Percentiles rank a stretch among this genome's conserved stretches.
phyloP scores from a whole-genome alignment of 2,888 invertebrate genomes.

The Stenodema calcarata region DNA sequence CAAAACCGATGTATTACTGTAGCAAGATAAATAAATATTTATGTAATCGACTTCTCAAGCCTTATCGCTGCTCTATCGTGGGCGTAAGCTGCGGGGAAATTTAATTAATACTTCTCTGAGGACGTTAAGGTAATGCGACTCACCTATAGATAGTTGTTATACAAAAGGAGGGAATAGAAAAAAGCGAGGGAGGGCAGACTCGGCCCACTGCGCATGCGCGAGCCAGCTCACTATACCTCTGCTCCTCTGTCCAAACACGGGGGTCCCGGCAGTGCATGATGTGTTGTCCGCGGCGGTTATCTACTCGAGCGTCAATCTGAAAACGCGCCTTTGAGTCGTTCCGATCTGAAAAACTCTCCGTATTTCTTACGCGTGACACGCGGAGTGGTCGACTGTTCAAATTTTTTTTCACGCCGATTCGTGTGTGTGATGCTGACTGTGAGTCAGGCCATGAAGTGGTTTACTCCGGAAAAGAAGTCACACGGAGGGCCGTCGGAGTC shows the following conservation, averaged over 20 bases:
- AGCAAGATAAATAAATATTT: background rate
- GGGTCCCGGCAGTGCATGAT: slow-evolving; percentile 24
- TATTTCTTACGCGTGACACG: background rate
- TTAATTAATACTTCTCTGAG: background rate
- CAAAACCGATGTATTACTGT: too few species aligned
- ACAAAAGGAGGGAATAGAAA: background rate
- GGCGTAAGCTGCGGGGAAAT: background rate
- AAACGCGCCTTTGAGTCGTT: background rate
- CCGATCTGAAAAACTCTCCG: background rate
- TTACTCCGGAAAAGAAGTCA: slow-evolving; percentile 61
- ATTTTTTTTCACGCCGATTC: background rate
- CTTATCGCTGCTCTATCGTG: background rate
- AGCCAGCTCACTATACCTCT: slow-evolving; percentile 32
- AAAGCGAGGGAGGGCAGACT: background rate
- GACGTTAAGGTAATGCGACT: background rate
- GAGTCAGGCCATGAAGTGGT: slow-evolving; percentile 71
- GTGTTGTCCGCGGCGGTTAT: background rate
- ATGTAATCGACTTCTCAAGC: background rate
- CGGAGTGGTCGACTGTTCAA: background rate
- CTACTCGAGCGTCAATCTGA: background rate
- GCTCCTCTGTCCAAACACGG: background rate
- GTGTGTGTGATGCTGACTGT: slow-evolving; percentile 30
- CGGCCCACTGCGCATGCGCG: slow-evolving; percentile 35
- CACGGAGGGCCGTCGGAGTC: slow-evolving; percentile 69
- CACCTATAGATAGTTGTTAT: background rate